Percentiles rank a stretch among this genome's conserved stretches.
These are phyloP conservation scores for Anthophora plumipes DNA, from an alignment of 2,888 invertebrate genomes.

Conservation along the genomic window DNA sequence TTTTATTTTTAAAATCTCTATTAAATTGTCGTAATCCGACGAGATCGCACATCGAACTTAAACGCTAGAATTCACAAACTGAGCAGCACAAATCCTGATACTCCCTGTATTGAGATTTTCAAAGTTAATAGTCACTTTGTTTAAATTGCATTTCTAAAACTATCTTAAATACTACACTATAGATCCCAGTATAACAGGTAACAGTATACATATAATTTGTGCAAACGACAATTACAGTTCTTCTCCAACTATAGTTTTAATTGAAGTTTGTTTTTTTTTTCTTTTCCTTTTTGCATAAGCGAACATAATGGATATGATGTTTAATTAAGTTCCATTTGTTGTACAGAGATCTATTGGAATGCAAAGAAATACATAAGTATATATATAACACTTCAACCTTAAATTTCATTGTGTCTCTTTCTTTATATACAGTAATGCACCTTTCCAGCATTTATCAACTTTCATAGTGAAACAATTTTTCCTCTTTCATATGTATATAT, in stretches of 20 bases:
- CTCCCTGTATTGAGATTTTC: conserved; percentile 41
- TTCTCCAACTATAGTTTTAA: conserved; percentile 34
- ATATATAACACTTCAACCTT: conserved; percentile 57
- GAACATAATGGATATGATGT: conserved; percentile 47
- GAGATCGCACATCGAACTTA: conserved; percentile 49
- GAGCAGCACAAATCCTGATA: conserved; percentile 52
- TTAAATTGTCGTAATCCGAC: conserved; percentile 38
- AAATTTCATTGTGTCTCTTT: conserved; percentile 73
- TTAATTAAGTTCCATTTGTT: conserved; percentile 52
- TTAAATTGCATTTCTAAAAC: conserved; percentile 48
- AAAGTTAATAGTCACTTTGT: conserved; percentile 42
- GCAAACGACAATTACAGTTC: conserved; percentile 68
- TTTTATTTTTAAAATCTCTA: conserved; percentile 63
- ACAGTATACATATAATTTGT: conserved; percentile 72
- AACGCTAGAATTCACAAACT: conserved; percentile 52
- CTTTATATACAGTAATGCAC: conserved; percentile 75
- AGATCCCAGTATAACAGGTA: conserved; percentile 61
- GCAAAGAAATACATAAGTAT: conserved; percentile 69
- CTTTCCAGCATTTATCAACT: conserved; percentile 54
- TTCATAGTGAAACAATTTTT: conserved; percentile 73
- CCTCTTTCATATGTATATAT: conserved; percentile 24
- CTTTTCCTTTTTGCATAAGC: conserved; percentile 28
- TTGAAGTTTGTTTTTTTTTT: conserved; percentile 13
- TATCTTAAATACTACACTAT: conserved; percentile 64
- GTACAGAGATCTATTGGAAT: conserved; percentile 73